These are phyloP conservation scores for Microtus ochrogaster DNA, from an alignment of 2,113 vertebrate genomes.

Conservation along the genomic window DNA sequence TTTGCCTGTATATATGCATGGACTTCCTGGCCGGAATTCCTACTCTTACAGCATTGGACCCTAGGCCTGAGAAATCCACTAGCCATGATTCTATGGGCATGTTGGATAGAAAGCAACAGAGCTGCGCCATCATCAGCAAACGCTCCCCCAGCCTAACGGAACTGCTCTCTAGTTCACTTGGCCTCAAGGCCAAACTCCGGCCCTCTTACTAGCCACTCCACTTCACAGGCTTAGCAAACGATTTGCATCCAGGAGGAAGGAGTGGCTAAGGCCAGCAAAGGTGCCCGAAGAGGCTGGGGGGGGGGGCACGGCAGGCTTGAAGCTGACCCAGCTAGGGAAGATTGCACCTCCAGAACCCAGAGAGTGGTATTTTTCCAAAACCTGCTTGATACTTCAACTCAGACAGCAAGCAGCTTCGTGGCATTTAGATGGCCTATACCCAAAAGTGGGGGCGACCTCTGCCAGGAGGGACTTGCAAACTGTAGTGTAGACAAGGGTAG, in stretches of 20 bases:
- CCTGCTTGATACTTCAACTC: slow-evolving; percentile 1
- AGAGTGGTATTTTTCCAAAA: background rate
- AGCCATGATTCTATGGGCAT: background rate
- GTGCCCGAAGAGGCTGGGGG: background rate
- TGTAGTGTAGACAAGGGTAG: background rate
- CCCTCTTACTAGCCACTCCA: background rate
- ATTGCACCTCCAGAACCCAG: background rate
- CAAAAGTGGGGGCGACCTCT: background rate
- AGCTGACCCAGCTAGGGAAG: background rate
- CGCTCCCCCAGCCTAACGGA: background rate
- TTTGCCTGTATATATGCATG: slow-evolving; percentile 8
- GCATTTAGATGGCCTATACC: background rate
- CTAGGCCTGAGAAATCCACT: slow-evolving; percentile 38
- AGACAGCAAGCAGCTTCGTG: slow-evolving; percentile 8
- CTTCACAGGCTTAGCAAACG: background rate
- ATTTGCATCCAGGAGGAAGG: background rate
- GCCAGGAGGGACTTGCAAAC: background rate
- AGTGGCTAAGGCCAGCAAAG: background rate
- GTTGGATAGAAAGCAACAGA: background rate
- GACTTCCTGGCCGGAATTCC: background rate
- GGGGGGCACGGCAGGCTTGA: background rate
- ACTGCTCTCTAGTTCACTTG: background rate
- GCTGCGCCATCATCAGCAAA: background rate
- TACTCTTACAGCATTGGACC: background rate
- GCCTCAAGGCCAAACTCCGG: background rate